Evolutionary conservation across 2,888 invertebrate genomes (phyloP).

Genomic region (Thyatira batis): DNA sequence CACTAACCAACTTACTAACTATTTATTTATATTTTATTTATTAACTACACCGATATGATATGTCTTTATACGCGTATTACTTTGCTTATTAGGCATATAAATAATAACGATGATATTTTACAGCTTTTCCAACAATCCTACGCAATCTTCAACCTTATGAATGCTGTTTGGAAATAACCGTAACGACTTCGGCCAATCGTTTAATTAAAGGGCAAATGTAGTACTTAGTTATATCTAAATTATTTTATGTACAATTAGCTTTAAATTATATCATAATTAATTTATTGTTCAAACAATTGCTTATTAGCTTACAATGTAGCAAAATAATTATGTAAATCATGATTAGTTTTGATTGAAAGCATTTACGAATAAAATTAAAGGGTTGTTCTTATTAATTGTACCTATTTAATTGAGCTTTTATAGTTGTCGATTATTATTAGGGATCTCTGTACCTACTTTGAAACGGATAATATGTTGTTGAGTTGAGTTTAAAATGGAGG

Average conservation of each 20-base stretch:
- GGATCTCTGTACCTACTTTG: background rate
- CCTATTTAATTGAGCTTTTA: background rate
- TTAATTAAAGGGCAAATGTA: too few species aligned
- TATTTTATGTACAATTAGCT: too few species aligned
- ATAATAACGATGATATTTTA: too few species aligned
- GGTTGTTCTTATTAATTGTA: background rate
- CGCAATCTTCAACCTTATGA: background rate
- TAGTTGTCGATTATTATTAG: background rate
- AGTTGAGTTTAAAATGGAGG: too few species aligned
- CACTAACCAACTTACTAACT: too few species aligned
- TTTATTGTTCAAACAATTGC: too few species aligned
- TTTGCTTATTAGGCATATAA: background rate
- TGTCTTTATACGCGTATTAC: too few species aligned
- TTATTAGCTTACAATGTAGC: background rate
- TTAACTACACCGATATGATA: too few species aligned
- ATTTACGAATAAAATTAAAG: background rate
- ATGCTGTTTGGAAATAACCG: background rate
- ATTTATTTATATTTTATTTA: background rate
- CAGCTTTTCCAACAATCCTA: slow-evolving; percentile 1
- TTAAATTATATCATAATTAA: too few species aligned
- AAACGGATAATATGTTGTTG: too few species aligned
- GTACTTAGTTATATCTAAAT: too few species aligned
- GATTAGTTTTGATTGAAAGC: background rate
- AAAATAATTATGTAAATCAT: background rate
- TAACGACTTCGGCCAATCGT: background rate